phyloP scores from a whole-genome alignment of 2,888 invertebrate species.

The Belgica antarctica region DNA sequence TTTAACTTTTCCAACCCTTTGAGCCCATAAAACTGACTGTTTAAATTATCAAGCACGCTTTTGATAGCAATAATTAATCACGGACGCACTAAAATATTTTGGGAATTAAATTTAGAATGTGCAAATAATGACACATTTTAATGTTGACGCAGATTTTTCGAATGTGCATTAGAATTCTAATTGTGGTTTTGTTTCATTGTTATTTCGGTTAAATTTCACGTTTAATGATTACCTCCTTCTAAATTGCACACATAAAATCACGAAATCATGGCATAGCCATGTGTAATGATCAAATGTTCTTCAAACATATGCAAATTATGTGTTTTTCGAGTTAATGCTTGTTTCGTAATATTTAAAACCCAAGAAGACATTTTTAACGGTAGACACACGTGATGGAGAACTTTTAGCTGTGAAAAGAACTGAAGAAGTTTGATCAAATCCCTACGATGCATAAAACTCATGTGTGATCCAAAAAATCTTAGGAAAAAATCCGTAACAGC shows the following conservation, averaged over 20 bases:
- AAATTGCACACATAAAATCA: background rate
- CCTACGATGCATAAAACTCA: conserved; percentile 5
- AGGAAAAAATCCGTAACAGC: conserved; percentile 43
- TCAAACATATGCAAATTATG: conserved; percentile 44
- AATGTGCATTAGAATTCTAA: conserved; percentile 38
- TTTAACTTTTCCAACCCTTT: too few relatives aligned
- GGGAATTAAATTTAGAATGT: background rate
- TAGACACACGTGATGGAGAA: too few relatives aligned
- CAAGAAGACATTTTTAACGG: too few relatives aligned
- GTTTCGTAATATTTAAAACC: too few relatives aligned
- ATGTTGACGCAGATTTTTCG: conserved; percentile 16
- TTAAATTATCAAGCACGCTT: too few relatives aligned
- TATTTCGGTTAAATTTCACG: background rate
- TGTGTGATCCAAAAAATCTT: conserved; percentile 13
- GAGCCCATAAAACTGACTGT: too few relatives aligned
- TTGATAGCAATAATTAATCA: too few relatives aligned
- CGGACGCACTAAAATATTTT: too few relatives aligned
- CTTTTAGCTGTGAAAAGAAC: background rate
- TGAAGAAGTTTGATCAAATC: background rate
- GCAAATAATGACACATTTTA: conserved; percentile 11
- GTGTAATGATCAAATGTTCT: conserved; percentile 22
- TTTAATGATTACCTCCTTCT: background rate
- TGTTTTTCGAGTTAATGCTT: too few relatives aligned
- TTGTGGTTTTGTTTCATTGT: background rate
- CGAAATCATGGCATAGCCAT: conserved; percentile 32